Percentiles rank a stretch among this genome's conserved stretches.
These are phyloP conservation scores for Mohoua ochrocephala DNA, from an alignment of 2,113 vertebrate genomes.

Conservation along the genomic window DNA sequence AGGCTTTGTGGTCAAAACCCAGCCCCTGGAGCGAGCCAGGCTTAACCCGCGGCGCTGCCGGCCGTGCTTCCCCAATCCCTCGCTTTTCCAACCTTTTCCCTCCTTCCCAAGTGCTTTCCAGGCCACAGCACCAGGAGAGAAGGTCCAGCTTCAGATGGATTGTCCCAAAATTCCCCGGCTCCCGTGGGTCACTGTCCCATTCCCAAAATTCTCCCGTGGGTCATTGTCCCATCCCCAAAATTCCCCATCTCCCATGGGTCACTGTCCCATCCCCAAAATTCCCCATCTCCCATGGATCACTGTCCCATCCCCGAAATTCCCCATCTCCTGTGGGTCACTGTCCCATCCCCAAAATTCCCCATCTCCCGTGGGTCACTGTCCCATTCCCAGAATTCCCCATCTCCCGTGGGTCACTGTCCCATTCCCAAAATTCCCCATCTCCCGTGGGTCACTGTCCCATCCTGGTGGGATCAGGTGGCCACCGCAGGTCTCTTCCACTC, in stretches of 20 bases:
- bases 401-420: no score
- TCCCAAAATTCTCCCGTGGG: no score
- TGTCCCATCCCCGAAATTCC: not conserved
- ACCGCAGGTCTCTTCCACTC: not conserved
- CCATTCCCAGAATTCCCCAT: not conserved
- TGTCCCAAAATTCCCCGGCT: not conserved
- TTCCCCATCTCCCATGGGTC: not conserved
- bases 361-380: no score
- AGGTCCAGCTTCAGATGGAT: not conserved
- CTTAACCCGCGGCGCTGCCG: not conserved
- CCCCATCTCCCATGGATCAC: accelerated
- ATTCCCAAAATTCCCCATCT: no score
- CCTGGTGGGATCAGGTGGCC: not conserved
- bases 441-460: no score
- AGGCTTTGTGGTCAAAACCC: not conserved
- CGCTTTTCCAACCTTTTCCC: not conserved
- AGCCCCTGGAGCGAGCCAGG: not conserved
- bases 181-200: not conserved
- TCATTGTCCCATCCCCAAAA: not conserved
- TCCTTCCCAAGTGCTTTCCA: not conserved
- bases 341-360: not conserved
- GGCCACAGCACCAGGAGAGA: not conserved
- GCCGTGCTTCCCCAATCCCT: accelerated
- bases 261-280: not conserved
- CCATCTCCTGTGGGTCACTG: accelerated